Base-by-base conservation (phyloP, 2,113 vertebrate species). In the Aegithalos caudatus region DNA sequence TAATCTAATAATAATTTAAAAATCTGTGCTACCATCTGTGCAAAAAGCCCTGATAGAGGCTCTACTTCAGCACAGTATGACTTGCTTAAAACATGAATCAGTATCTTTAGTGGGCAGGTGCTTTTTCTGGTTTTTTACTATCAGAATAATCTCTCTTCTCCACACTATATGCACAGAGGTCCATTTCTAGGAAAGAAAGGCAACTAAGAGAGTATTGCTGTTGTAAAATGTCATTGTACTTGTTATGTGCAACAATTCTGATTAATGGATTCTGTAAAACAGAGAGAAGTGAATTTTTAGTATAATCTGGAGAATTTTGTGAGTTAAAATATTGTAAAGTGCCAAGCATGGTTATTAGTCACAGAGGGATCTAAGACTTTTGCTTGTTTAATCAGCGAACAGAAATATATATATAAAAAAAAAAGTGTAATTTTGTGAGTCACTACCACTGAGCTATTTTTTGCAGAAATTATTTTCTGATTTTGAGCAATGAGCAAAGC, bases 21-120 rank as follows among this genome's bases (percentile, higher is more conserved):
- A 96, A 93, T 93, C 94, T 97, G 92, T 80, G 42, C 62, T 91
- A 24, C 94, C 94, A 95, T 97, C 96, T 97, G 96, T 88, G 92
- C 92, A 90, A 88, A 95, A 95, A 76, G 29, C 50, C 90, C 67
- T 73, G 37, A 25, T 15, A 69, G 94, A 92, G 29, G 54, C 33
- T 93, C n/a, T 77, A 38, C 80, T 86, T 94, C 58, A 80, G 54
- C 42, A 40, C 64, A 86, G 64, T 62, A 50, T 83, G 54, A 61
- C 47, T 97, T 73, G 67, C 54, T 42, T 73, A 5, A 83, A 88
- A 81, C 44, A 15, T 58, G 54, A 62, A 83, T 94, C n/a, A 29
- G 10, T 94, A 25, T 70, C 67, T 94, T 82, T 51, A 77, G 71
- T 40, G 64, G 85, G 47, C 71, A 92, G 82, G 51, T 79, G 57